phyloP scores from a whole-genome alignment of 2,113 vertebrate genomes.

The Argyrosomus japonicus region DNA sequence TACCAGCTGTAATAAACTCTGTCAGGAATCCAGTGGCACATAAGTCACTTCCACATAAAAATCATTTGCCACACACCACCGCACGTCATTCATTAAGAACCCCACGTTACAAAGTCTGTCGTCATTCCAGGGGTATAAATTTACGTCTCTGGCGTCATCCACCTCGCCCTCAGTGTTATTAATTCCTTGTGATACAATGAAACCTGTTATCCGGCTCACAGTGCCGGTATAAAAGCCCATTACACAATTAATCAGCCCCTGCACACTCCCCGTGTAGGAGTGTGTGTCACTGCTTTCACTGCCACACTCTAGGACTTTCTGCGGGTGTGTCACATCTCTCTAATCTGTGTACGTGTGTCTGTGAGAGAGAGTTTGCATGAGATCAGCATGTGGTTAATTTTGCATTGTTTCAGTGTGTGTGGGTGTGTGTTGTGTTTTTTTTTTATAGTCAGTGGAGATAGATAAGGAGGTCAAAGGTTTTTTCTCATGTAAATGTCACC shows the following conservation, averaged over 20 bases:
- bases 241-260: conserved; percentile 26
- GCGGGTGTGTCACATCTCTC: conserved; percentile 3
- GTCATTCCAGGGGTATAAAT: conserved; percentile 21
- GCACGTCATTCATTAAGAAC: conserved; percentile 3
- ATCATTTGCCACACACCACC: conserved; percentile 9
- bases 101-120: background rate
- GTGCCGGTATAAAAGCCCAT: conserved; percentile 12
- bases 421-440: background rate
- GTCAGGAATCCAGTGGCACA: background rate
- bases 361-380: background rate
- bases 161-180: conserved; percentile 6
- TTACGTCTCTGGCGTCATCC: background rate
- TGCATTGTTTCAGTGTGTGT: background rate
- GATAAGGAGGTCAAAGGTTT: background rate
- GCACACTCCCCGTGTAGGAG: background rate
- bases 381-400: too few relatives aligned
- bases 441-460: background rate
- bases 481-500: background rate
- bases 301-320: background rate
- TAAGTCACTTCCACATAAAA: conserved; percentile 21
- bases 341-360: background rate
- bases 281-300: background rate
- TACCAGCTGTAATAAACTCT: conserved; percentile 15
- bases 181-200: conserved; percentile 17
- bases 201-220: conserved; percentile 14